Conservation (phyloP, 2,113 vertebrate genomes). For the Ophthalmolycus amberensis region DNA sequence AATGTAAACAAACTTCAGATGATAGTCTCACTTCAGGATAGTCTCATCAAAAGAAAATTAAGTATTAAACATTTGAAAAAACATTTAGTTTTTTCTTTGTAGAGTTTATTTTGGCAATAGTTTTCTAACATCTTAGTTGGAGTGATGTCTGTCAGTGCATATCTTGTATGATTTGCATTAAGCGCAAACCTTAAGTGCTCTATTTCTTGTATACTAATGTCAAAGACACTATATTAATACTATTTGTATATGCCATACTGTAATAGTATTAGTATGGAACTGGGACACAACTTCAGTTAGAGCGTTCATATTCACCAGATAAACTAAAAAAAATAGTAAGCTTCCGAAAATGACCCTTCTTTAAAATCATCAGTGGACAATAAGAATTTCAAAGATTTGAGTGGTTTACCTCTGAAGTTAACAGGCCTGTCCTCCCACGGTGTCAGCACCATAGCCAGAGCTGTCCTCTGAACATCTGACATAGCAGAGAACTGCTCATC, state of each 20-base stretch:
- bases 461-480: conserved; percentile 74
- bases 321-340: neutral
- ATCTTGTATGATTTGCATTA: neutral
- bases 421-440: conserved; percentile 77
- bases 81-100: neutral
- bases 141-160: neutral
- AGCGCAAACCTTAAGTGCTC: neutral
- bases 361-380: neutral
- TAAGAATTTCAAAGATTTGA: neutral
- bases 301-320: neutral
- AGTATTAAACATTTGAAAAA: neutral
- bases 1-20: neutral
- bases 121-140: neutral
- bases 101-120: neutral
- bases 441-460: conserved; percentile 83
- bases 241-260: neutral
- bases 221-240: neutral
- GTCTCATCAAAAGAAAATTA: neutral
- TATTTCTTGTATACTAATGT: neutral
- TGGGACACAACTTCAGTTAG: neutral
- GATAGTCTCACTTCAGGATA: neutral
- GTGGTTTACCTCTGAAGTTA: conserved; percentile 78
- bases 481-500: conserved; percentile 67
- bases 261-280: conserved; percentile 7
- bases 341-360: neutral